Evolutionary conservation across 2,113 vertebrate species (phyloP), one percentile per base, ranked within the genome.

Genomic region (Marmota monax): DNA sequence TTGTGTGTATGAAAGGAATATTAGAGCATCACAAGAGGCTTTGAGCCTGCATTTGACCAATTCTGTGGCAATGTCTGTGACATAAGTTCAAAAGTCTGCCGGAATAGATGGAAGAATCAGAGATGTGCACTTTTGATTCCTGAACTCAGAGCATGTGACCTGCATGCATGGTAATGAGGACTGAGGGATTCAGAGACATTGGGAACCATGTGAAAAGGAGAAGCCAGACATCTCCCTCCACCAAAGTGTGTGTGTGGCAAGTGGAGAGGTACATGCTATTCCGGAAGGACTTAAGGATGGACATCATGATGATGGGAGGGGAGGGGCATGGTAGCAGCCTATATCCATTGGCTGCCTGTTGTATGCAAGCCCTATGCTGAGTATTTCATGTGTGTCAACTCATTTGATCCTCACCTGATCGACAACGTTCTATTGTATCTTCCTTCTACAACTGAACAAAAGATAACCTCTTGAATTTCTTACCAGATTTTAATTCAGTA

Each of bases 401-500:
- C 23, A 16, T 73, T 72, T 34, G 34, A 78, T 53, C 51, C 25
- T 61, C 48, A 23, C 20, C 29, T 4, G 48, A 6, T 86, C 23
- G 14, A 74, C 42, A 39, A 16, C 67, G 7, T 37, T 74, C 79
- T 69, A 20, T 83, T 53, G 12, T 74, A 61, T 87, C 83, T 96
- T 78, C 76, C 45, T 88, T 84, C 89, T 73, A 89, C 0, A 42
- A 11, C 45, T 69, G 45, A 85, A 88, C n/a, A 58, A 90, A 85
- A 93, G 58, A 76, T 67, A 53, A 79, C n/a, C 37, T 79, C 34
- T 79, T 85, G n/a, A 51, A 17, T 74, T 86, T 78, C 63, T 90
- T 61, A 65, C 29, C 84, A 29, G 61, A 91, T 93, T 93, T 80
- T 84, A 84, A 95, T 56, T 72, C 42, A 53, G 6, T 45, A 65